Base-by-base conservation (phyloP, 1,140 invertebrate genomes). In the Meteorus sp. region DNA sequence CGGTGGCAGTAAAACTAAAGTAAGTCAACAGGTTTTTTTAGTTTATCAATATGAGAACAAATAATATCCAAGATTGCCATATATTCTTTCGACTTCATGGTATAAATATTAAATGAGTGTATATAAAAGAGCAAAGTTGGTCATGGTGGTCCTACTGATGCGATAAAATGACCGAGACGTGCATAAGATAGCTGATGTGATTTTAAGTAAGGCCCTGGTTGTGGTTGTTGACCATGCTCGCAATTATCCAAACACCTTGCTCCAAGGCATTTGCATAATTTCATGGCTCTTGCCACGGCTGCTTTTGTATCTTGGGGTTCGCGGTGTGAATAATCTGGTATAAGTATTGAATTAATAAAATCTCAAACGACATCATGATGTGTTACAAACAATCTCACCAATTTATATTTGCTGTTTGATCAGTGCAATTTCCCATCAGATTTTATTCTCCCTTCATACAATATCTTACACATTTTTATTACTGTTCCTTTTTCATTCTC, bases 1-100 rank as follows among this genome's bases (percentile, higher is more conserved):
- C 63, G 92, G 92, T 15, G 91, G 92, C 33, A 92, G 88, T 66
- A 94, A 94, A 77, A 93, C 91, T n/a, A 94, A 94, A 87, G 92
- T 94, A 74, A 80, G 78, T 43, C 41, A 43, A 6, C n/a, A n/a
- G n/a, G n/a, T n/a, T n/a, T n/a, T n/a, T n/a, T n/a, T n/a, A n/a
- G n/a, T n/a, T n/a, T n/a, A n/a, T n/a, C n/a, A n/a, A n/a, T n/a
- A n/a, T n/a, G n/a, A n/a, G n/a, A n/a, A n/a, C n/a, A n/a, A n/a
- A n/a, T n/a, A n/a, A n/a, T n/a, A n/a, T n/a, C n/a, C n/a, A n/a
- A n/a, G n/a, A n/a, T n/a, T n/a, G n/a, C n/a, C n/a, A n/a, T n/a
- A n/a, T n/a, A n/a, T n/a, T n/a, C n/a, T n/a, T n/a, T n/a, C n/a
- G n/a, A n/a, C n/a, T n/a, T n/a, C n/a, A n/a, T n/a, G n/a, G n/a